phyloP scores from a whole-genome alignment of 2,797 vertebrate genomes.

The Cossypha niveicapilla region DNA sequence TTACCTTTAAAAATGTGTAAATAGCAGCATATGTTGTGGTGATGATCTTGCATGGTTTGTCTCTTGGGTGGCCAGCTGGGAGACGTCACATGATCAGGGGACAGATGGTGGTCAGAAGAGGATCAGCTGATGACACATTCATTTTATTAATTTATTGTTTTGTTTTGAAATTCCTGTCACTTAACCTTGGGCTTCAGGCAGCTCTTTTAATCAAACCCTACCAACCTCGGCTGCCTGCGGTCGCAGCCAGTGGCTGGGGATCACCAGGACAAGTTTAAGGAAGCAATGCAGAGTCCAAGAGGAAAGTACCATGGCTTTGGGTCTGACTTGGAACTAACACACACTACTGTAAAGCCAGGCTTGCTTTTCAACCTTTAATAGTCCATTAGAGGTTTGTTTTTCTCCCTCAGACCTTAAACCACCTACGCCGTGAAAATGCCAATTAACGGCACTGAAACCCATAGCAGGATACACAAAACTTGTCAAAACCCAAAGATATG shows the following conservation, averaged over 20 bases:
- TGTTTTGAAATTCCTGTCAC: conserved; percentile 23
- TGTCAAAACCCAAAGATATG: background rate
- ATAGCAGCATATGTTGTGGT: conserved; percentile 61
- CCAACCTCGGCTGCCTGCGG: background rate
- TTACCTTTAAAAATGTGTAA: conserved; percentile 63
- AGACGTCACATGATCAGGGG: conserved; percentile 57
- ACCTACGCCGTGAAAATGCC: background rate
- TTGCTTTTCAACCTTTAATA: background rate
- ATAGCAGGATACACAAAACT: accelerated
- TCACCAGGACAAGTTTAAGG: background rate
- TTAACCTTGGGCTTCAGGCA: conserved; percentile 14
- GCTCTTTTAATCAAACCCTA: background rate
- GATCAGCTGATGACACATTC: conserved; percentile 62
- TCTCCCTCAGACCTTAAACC: background rate
- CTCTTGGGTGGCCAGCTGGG: conserved; percentile 65
- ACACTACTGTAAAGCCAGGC: background rate
- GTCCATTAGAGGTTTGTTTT: background rate
- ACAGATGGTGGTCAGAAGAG: conserved; percentile 69
- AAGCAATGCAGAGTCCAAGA: accelerated
- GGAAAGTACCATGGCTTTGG: background rate
- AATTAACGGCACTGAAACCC: background rate
- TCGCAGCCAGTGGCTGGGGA: background rate
- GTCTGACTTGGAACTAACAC: background rate
- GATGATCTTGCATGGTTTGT: conserved; percentile 54
- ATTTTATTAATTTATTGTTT: conserved; percentile 59